Base-by-base conservation (phyloP, 2,888 invertebrate genomes). In the Iphiclides podalirius region DNA sequence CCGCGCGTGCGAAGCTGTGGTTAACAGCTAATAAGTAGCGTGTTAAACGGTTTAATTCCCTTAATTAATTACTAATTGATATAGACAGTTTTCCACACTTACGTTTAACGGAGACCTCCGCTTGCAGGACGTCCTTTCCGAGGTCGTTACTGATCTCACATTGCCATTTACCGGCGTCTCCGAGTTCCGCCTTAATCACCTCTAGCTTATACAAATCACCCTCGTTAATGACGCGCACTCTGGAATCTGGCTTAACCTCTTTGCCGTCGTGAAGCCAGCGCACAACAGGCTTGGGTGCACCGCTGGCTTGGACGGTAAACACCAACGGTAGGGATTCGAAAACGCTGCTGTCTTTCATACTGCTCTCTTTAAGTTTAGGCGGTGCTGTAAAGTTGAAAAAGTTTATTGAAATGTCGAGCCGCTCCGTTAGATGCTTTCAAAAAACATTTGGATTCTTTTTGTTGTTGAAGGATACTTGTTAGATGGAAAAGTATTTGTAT, bases 161-260 rank as follows among this genome's bases (percentile, higher is more conserved):
- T 60, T 94, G 93, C 87, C 96, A 98, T 51, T 92, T 89, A 7
- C 95, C 96, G n/a, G 92, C 93, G 72, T 97, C 97, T 7, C 90
- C 90, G 60, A 93, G 71, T 48, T 91, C 90, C 0, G 94, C 90
- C 45, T 92, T 92, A 40, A 91, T 91, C 31, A 98, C 92, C 62
- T 93, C 93, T 57, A 98, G 78, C 64, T 92, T 93, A 70, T 93
- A 95, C 38, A 91, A 85, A 54, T 95, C 93, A 17, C 93, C 94
- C 20, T 92, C 92, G 52, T 92, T 91, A 36, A 89, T 86, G 20
- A 93, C 86, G 50, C 91, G 90, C 43, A 93, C 89, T 47, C 92
- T 86, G 36, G 90, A 90, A 54, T 93, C 91, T 0, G 91, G 81
- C 56, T 92, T 92, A 17, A 96, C 84, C 54, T 93, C 93, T 61